Evolutionary conservation across 1,140 invertebrate species (phyloP).

Genomic region (Drosophila trapezifrons): DNA sequence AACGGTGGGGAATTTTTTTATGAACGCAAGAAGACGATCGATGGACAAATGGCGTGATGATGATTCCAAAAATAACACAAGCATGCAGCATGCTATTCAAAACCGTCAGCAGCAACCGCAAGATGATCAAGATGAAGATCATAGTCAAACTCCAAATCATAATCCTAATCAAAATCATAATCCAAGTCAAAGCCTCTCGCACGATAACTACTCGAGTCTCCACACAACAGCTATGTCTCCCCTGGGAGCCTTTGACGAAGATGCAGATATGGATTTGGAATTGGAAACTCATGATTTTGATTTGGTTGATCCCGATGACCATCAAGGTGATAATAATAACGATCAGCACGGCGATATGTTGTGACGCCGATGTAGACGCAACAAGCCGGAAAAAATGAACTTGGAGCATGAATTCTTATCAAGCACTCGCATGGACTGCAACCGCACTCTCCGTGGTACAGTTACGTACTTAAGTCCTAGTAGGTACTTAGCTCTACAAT

Average conservation of each 20-base stretch:
- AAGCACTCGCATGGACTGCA: constrained; percentile 5
- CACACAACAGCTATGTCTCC: constrained; percentile 82
- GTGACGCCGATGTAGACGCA: constrained; percentile 78
- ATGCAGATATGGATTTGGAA: constrained; percentile 75
- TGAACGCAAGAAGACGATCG: constrained; percentile 98
- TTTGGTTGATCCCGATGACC: constrained; percentile 81
- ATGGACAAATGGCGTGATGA: constrained; percentile 99
- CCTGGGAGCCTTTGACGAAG: constrained; percentile 70
- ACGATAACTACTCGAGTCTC: constrained; percentile 53
- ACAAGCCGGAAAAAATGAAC: neutral
- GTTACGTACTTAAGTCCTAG: constrained; percentile 9
- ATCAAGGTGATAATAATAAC: constrained; percentile 81
- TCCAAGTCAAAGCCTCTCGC: constrained; percentile 18
- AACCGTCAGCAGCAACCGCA: constrained; percentile 33
- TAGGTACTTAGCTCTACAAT: neutral
- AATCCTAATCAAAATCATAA: constrained; percentile 8
- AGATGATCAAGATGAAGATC: constrained; percentile 38
- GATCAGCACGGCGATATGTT: constrained; percentile 84
- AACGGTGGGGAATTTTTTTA: constrained; percentile 99
- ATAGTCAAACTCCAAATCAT: constrained; percentile 11
- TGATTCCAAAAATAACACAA: constrained; percentile 85
- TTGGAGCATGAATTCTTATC: neutral
- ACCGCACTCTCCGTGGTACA: constrained; percentile 1
- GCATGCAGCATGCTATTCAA: constrained; percentile 25
- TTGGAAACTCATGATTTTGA: constrained; percentile 83